Base-by-base conservation (phyloP, 2,113 vertebrate genomes). In the Mugil cephalus region DNA sequence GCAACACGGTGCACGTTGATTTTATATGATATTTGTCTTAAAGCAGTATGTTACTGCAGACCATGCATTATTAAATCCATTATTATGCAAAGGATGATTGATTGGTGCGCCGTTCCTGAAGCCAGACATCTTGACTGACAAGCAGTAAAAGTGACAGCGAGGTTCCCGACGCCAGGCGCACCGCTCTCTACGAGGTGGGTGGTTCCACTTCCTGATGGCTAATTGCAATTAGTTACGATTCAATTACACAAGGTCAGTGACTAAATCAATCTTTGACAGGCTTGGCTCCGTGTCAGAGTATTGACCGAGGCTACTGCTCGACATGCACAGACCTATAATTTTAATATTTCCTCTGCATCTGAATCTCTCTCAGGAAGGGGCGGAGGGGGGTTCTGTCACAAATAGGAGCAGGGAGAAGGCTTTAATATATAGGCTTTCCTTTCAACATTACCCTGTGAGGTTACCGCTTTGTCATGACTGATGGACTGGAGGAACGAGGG, bases 141-240 rank as follows among this genome's bases (percentile, higher is more conserved):
- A 46, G 76, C 67, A 43, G 55, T 68, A 43, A 66, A 61, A 64
- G 59, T 67, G 70, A 85, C 79, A 81, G 80, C 53, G 45, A 51
- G 60, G 61, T 45, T 53, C 18, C 21, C 21, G 36, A 68, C 34
- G 35, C 40, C 47, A 59, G 55, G 66, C 72, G 50, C 55, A 69
- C 70, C 68, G 62, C 80, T 87, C 83, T 83, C 72, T 83, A 89
- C 82, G 48, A 87, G 73, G 84, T 78, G 84, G 84, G 85, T 74
- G 74, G 81, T 83, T 86, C 70, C 70, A 82, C 69, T 36, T 68
- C 36, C 68, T 85, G 87, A 91, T 86, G 87, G 75, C 87, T 90
- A 84, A 91, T 91, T 92, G 89, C 56, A 84, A 73, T 92, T 89
- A 91, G 83, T 89, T 87, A 89, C 62, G 74, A 90, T 88, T 91